Conservation (phyloP, 1,140 invertebrate genomes). For the Pseudomyrmex cubaensis region DNA sequence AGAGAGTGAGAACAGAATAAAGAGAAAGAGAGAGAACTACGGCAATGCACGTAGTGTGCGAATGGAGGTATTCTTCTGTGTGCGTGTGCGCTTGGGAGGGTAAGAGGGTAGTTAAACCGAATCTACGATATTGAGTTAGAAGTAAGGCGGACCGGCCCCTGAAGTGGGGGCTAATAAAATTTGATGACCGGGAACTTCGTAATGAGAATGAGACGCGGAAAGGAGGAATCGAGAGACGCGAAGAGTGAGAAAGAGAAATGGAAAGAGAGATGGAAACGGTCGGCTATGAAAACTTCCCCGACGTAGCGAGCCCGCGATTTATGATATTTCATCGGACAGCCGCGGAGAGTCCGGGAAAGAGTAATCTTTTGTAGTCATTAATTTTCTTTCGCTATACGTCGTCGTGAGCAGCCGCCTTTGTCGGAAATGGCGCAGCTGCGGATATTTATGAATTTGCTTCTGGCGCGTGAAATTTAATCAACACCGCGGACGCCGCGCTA, state of each 20-base stretch:
- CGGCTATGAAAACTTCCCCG: conserved; percentile 82
- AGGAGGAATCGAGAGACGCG: conserved; percentile 24
- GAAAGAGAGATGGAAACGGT: conserved; percentile 52
- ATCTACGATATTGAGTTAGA: conserved; percentile 83
- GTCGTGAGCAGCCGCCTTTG: conserved; percentile 53
- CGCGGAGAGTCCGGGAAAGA: conserved; percentile 44
- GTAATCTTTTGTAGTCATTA: conserved; percentile 64
- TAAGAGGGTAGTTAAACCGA: conserved; percentile 74
- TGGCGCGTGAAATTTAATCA: conserved; percentile 58
- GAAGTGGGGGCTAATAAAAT: conserved; percentile 83
- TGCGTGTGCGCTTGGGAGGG: conserved; percentile 48
- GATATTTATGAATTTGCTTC: conserved; percentile 60
- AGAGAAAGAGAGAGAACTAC: background rate
- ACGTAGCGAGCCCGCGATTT: conserved; percentile 78
- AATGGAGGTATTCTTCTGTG: conserved; percentile 43
- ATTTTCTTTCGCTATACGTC: conserved; percentile 56
- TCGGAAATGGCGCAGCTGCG: conserved; percentile 52
- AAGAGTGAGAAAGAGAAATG: conserved; percentile 17
- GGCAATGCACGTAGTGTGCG: conserved; percentile 13
- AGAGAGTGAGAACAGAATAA: conserved; percentile 25
- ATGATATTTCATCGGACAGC: conserved; percentile 70
- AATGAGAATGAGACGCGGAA: conserved; percentile 80
- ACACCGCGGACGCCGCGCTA: conserved; percentile 43
- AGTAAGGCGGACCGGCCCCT: conserved; percentile 72
- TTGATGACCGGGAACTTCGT: conserved; percentile 83